Base-by-base conservation (phyloP, 2,113 vertebrate species). In the Rhinichthys klamathensis region DNA sequence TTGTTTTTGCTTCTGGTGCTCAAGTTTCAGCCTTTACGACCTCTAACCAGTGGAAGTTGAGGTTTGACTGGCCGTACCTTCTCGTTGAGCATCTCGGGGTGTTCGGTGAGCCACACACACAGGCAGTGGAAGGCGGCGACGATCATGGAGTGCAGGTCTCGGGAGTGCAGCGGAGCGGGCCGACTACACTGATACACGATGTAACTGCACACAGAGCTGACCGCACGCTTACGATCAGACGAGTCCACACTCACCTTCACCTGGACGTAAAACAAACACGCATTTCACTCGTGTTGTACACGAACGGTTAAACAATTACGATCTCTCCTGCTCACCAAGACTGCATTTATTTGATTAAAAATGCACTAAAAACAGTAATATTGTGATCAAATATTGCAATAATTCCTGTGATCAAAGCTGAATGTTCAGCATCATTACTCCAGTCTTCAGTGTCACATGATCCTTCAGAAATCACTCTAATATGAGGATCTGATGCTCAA, bases 101-200 rank as follows among this genome's bases (percentile, higher is more conserved):
- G 96, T 75, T 96, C 96, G 0, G 96, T 97, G 65, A 99, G 93
- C 97, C 97, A 99, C 30, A 96, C 94, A 1, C 96, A 98, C 54
- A 99, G 96, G 91, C 97, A 99, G 93, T 96, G 95, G 92, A 98
- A 99, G 3, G 97, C 97, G 1, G 97, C 97, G 0, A 98, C 96
- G 0, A 99, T 99, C 96, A 98, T 97, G 87, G 97, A 99, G 94
- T 99, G 97, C 18, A 99, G 95, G 84, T 98, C 97, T 6, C 97
- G 93, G 83, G 97, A 98, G 93, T 98, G 97, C 32, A 96, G 95
- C 0, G 96, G 97, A 25, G 97, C 97, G 0, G 97, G 97, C 12
- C 97, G 96, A 86, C 97, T 96, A 91, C 97, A 99, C 93, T 97
- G 97, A 90, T 96, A 96, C 67, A 97, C 96, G 0, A 99, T 99